phyloP scores from a whole-genome alignment of 2,113 vertebrate genomes.

The Thunnus thynnus region DNA sequence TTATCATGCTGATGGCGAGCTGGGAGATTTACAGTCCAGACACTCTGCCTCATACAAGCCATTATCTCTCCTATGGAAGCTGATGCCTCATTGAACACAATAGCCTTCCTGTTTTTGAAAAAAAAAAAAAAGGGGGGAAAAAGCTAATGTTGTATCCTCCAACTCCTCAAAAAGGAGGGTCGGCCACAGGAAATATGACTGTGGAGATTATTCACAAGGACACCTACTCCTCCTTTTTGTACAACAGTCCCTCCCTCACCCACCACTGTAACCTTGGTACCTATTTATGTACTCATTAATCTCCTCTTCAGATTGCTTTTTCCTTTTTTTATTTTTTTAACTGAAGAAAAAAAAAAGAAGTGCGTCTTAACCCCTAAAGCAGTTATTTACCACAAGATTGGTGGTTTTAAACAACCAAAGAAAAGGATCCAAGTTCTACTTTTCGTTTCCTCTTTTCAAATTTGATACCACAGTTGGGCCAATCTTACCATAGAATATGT shows the following conservation, averaged over 20 bases:
- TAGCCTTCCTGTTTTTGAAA: slow-evolving; percentile 43
- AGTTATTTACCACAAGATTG: too few relatives aligned
- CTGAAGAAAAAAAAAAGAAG: neutral
- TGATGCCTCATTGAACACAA: slow-evolving; percentile 66
- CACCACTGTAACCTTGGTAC: slow-evolving; percentile 32
- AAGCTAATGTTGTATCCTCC: slow-evolving; percentile 41
- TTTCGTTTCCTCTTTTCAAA: too few relatives aligned
- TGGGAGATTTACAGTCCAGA: slow-evolving; percentile 62
- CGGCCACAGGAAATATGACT: slow-evolving; percentile 5
- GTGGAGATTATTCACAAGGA: slow-evolving; percentile 64
- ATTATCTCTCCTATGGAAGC: slow-evolving; percentile 47
- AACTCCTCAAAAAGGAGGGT: slow-evolving; percentile 12
- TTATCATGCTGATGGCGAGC: slow-evolving; percentile 56
- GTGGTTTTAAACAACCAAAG: too few relatives aligned
- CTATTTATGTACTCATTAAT: slow-evolving; percentile 12
- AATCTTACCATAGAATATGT: too few relatives aligned
- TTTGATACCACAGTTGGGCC: too few relatives aligned
- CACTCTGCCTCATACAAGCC: slow-evolving; percentile 49
- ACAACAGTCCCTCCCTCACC: neutral
- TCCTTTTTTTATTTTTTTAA: neutral
- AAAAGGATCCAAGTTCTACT: too few relatives aligned
- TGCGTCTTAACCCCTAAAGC: too few relatives aligned
- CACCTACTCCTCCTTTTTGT: slow-evolving; percentile 28
- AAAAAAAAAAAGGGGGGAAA: neutral
- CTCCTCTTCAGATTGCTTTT: slow-evolving; percentile 17